Base-by-base conservation (phyloP, 2,888 invertebrate species). In the Drosophila ezoana region DNA sequence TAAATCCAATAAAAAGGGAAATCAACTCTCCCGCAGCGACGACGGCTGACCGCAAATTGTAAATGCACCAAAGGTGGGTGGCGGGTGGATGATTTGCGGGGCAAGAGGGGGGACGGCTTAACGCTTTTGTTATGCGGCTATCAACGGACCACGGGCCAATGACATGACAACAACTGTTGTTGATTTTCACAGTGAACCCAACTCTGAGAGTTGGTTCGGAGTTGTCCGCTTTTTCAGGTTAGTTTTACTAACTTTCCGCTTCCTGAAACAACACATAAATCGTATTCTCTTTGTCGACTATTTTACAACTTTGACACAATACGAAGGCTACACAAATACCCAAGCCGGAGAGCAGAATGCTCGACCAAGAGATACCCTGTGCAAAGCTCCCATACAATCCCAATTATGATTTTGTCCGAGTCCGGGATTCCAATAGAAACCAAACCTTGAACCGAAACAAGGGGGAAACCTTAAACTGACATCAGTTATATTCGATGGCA, bases 1-100 rank as follows among this genome's bases (percentile, higher is more conserved):
- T 63, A 45, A 76, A 79, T 65, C 69, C 61, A 66, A 75, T 77
- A 59, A 69, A 65, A 54, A 62, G 43, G 48, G 40, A 59, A 61
- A 70, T 67, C 60, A 72, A 72, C 59, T 68, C 20, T 54, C 23
- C 23, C 38, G 41, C 44, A 37, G 58, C 51, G 32, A 16, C 40
- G n/a, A 52, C 28, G 14, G 23, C 18, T 38, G 54, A 75, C 75
- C 75, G 43, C 77, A 78, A 78, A 72, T 68, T 63, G 60, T 62
- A 47, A 68, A 63, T 74, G 71, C 59, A 64, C 37, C 44, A 6
- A 20, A n/a, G 38, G 8, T 28, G 28, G 28, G 8, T 8, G 28
- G 28, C 8, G 28, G 28, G 28, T 8, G 28, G 2, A 28, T 28
- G 8, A 28, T 28, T 28, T 28, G 28, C 28, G 2, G 2, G 28